Conservation (phyloP, 1,140 invertebrate genomes). For the Pseudachorutes palmiensis region DNA sequence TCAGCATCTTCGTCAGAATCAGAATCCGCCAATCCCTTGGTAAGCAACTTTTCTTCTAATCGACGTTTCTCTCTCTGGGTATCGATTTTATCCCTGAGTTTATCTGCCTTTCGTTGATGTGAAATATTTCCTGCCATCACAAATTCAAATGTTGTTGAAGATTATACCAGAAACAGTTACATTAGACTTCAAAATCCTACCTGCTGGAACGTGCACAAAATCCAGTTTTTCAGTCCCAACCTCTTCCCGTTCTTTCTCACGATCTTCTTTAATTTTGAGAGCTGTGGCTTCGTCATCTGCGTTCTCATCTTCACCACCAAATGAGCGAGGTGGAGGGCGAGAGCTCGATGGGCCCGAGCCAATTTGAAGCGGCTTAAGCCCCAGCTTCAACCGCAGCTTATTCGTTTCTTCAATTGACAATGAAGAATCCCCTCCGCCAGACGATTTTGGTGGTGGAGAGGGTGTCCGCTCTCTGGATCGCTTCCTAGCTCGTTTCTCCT, state of each 20-base stretch:
- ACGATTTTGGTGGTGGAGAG: conserved; percentile 21
- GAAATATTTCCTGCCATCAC: conserved; percentile 55
- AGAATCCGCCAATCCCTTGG: conserved; percentile 63
- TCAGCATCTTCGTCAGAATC: conserved; percentile 60
- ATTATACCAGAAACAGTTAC: too few relatives aligned
- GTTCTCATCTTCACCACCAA: conserved; percentile 36
- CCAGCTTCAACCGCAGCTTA: conserved; percentile 80
- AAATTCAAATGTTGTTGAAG: conserved; percentile 3
- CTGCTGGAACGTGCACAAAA: conserved; percentile 86
- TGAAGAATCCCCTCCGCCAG: conserved; percentile 39
- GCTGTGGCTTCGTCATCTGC: conserved; percentile 38
- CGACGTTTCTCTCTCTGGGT: conserved; percentile 68
- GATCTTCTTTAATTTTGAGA: conserved; percentile 29
- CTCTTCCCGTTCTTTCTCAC: conserved; percentile 41
- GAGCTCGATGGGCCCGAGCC: conserved; percentile 41
- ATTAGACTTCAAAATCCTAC: too few relatives aligned
- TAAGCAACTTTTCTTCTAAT: conserved; percentile 61
- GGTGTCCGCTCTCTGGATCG: conserved; percentile 12
- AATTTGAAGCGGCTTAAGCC: conserved; percentile 82
- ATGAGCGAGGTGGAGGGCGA: conserved; percentile 11
- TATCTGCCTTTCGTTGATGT: conserved; percentile 66
- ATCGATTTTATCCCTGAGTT: conserved; percentile 70
- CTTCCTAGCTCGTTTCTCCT: neutral
- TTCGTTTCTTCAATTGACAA: conserved; percentile 87
- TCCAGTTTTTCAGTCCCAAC: conserved; percentile 66